A percentile compares a stretch with the other conserved stretches of the same genome.
phyloP scores from a whole-genome alignment of 2,888 invertebrate genomes.

The Iselma pallidipennis region DNA sequence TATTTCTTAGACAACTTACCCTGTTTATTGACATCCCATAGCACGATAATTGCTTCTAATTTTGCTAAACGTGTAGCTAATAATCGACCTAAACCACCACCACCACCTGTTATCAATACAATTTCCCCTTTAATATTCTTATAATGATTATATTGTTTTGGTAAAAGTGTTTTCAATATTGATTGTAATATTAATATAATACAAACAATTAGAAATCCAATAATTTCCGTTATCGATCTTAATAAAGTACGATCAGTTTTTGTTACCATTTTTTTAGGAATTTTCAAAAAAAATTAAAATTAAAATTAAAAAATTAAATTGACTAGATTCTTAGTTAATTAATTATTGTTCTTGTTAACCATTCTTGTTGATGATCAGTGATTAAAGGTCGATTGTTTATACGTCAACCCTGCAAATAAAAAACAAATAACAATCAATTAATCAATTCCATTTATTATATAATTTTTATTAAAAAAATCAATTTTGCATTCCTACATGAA shows the following conservation, averaged over 20 bases:
- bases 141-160: slow-evolving; percentile 65
- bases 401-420: too few relatives aligned
- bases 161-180: slow-evolving; percentile 57
- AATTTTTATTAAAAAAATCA: too few relatives aligned
- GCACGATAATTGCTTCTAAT: slow-evolving; percentile 76
- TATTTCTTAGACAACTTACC: slow-evolving; percentile 65
- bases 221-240: slow-evolving; percentile 61
- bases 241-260: slow-evolving; percentile 56
- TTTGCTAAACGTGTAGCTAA: slow-evolving; percentile 75
- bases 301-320: too few relatives aligned
- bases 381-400: too few relatives aligned
- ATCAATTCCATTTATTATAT: too few relatives aligned
- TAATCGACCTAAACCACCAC: slow-evolving; percentile 81
- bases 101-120: slow-evolving; percentile 88
- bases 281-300: too few relatives aligned
- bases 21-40: slow-evolving; percentile 88
- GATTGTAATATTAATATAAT: slow-evolving; percentile 52
- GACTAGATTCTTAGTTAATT: too few relatives aligned
- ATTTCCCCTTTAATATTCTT: slow-evolving; percentile 76
- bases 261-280: slow-evolving; percentile 25
- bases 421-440: too few relatives aligned
- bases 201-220: slow-evolving; percentile 46
- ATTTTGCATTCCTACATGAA: too few relatives aligned
- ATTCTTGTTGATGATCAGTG: too few relatives aligned
- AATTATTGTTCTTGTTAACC: too few relatives aligned